A percentile compares a stretch with the other conserved stretches of the same genome.
Conservation (phyloP, 2,113 vertebrate species). For the Plecturocebus donacophilus region DNA sequence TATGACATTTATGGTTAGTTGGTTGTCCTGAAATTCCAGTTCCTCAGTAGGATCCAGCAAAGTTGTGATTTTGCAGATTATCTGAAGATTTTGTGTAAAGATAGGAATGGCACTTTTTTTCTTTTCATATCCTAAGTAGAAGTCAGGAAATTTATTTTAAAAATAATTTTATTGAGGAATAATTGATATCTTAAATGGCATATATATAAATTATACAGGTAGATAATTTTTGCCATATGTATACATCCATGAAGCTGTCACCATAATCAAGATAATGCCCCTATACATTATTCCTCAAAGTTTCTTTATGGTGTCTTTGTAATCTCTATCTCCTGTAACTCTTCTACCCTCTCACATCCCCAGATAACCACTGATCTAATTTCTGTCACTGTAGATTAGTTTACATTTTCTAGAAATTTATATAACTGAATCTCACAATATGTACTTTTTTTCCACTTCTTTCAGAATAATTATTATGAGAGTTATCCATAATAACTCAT, state of each 20-base stretch:
- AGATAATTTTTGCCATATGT: not conserved
- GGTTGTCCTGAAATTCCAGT: not conserved
- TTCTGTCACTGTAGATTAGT: not conserved
- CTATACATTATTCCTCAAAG: not conserved
- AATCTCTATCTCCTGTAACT: not conserved
- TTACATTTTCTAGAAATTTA: not conserved
- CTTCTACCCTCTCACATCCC: not conserved
- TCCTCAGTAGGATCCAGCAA: not conserved
- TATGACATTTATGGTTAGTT: not conserved
- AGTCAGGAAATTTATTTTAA: not conserved
- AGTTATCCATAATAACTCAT: not conserved
- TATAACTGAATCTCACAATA: not conserved
- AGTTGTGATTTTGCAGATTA: not conserved
- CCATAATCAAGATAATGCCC: not conserved
- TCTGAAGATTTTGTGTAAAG: not conserved
- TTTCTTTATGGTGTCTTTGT: not conserved
- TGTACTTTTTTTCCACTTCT: not conserved
- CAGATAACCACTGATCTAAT: not conserved
- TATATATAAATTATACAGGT: not conserved
- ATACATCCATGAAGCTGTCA: not conserved
- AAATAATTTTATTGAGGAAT: not conserved
- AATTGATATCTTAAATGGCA: not conserved
- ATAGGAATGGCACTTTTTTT: not conserved
- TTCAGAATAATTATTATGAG: not conserved
- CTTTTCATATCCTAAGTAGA: not conserved